Evolutionary conservation across 1,140 invertebrate genomes (phyloP).

Genomic region (Elymnias hypermnestra): DNA sequence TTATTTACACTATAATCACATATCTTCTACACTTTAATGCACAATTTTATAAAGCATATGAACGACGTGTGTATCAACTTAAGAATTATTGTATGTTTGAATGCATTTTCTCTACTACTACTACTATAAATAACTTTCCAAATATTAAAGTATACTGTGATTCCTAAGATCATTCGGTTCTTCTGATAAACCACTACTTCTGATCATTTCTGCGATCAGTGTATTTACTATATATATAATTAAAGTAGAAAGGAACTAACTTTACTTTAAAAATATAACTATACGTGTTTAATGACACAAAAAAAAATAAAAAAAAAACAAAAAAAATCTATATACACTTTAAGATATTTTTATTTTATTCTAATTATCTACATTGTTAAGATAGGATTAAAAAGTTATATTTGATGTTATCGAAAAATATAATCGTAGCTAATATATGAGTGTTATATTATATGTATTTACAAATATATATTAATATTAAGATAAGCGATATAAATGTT

Average conservation of each 20-base stretch:
- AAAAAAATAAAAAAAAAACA: not conserved
- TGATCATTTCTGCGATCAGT: not conserved
- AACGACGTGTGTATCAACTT: not conserved
- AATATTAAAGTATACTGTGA: too few species aligned
- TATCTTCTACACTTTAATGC: constrained; percentile 8
- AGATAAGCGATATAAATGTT: not conserved
- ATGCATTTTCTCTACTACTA: too few species aligned
- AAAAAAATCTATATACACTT: not conserved
- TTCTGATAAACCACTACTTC: not conserved
- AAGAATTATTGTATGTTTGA: not conserved
- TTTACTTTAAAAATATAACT: not conserved
- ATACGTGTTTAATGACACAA: not conserved
- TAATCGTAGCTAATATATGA: too few species aligned
- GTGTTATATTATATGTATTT: too few species aligned
- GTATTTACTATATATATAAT: not conserved
- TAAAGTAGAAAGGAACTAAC: not conserved
- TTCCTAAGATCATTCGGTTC: not conserved
- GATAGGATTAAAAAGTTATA: not conserved
- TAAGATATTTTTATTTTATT: not conserved
- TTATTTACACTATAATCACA: constrained; percentile 10
- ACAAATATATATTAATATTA: not conserved
- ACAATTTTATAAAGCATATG: constrained; percentile 10
- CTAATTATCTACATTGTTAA: not conserved
- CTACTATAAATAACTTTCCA: too few species aligned
- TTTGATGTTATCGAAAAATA: not conserved